These are phyloP conservation scores for Tetranychus truncatus DNA, from an alignment of 2,888 invertebrate species.

Conservation along the genomic window DNA sequence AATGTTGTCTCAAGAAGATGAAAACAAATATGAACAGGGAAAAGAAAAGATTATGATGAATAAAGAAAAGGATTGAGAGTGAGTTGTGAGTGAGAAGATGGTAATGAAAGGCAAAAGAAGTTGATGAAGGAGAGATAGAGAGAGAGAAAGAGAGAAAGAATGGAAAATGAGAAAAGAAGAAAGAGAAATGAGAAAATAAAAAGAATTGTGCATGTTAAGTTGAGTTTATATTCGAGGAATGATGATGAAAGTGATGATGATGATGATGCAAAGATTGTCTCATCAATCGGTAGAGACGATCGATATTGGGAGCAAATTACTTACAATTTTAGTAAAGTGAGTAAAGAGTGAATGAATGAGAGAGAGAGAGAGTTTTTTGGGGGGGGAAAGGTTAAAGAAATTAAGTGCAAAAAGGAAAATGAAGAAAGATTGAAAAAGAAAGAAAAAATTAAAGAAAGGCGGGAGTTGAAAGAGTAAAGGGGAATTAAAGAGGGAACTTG, in stretches of 20 bases:
- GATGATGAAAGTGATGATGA: background rate
- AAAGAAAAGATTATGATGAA: background rate
- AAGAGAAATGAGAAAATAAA: background rate
- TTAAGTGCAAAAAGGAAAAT: background rate
- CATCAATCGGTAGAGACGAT: conserved; percentile 1
- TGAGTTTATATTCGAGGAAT: background rate
- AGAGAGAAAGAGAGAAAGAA: background rate
- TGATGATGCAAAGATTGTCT: background rate
- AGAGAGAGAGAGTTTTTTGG: background rate
- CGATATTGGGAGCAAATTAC: background rate
- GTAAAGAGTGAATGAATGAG: background rate
- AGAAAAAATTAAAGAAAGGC: background rate
- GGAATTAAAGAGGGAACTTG: too few relatives aligned
- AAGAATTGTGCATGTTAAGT: background rate
- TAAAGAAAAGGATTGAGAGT: background rate
- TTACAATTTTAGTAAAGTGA: background rate
- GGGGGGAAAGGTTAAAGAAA: background rate
- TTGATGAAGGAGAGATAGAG: background rate
- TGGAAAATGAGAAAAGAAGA: background rate
- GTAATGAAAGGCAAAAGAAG: background rate
- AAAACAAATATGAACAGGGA: background rate
- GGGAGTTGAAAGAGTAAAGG: too few relatives aligned
- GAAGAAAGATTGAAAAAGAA: background rate
- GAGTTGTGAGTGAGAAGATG: conserved; percentile 4
- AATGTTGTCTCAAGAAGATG: background rate